These are phyloP conservation scores for Romanogobio albipinnatus DNA, from an alignment of 2,113 vertebrate genomes.

Conservation along the genomic window DNA sequence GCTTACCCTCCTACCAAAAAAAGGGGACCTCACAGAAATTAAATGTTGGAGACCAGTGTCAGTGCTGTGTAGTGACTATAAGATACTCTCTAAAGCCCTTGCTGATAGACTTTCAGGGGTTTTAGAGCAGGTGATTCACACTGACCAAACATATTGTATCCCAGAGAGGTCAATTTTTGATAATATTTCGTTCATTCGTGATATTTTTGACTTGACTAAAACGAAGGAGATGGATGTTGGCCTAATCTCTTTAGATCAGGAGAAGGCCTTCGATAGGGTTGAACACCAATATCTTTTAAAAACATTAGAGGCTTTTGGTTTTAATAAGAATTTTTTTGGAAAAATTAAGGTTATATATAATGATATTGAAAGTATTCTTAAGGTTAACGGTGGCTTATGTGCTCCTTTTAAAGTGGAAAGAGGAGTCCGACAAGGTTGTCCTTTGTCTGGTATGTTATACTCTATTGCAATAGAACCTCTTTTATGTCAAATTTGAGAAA, in stretches of 20 bases:
- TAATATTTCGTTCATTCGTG: not conserved
- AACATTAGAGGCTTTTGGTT: not conserved
- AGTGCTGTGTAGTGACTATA: not conserved
- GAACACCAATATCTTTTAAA: not conserved
- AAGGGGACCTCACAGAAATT: not conserved
- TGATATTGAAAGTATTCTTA: constrained; percentile 39
- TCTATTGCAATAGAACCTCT: not conserved
- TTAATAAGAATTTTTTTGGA: not conserved
- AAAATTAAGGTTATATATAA: constrained; percentile 9
- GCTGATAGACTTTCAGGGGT: not conserved
- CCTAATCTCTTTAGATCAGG: not conserved
- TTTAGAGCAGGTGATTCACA: not conserved
- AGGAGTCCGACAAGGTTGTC: constrained; percentile 34
- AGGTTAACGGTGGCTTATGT: constrained; percentile 29
- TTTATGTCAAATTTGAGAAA: not conserved
- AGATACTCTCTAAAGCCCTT: not conserved
- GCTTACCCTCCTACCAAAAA: constrained; percentile 4
- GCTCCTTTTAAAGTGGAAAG: not conserved
- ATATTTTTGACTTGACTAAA: not conserved
- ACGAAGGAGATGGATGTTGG: not conserved
- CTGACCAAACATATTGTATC: not conserved
- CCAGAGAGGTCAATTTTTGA: constrained; percentile 23
- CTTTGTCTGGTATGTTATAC: constrained; percentile 17
- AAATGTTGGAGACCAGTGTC: not conserved
- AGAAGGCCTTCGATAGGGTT: not conserved